phyloP scores from a whole-genome alignment of 23 tunicate species.

The Styela clava region DNA sequence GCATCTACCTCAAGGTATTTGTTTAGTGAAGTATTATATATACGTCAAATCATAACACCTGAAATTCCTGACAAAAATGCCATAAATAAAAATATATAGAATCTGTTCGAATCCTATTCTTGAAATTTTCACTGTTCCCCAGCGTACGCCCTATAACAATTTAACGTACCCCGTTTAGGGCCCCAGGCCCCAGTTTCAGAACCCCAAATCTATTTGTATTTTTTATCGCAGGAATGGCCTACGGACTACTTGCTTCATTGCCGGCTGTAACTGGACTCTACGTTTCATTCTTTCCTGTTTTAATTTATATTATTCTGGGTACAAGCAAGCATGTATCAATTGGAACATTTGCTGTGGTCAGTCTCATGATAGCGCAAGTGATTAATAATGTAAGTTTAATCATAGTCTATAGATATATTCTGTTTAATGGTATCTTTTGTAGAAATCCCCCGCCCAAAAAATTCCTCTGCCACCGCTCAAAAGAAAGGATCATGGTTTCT shows the following conservation, averaged over 20 bases:
- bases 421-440: no score
- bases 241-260: constrained; percentile 58
- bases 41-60: no score
- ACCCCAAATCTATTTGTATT: background rate
- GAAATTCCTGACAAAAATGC: no score
- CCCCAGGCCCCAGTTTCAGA: background rate
- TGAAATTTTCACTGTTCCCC: background rate
- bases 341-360: constrained; percentile 86
- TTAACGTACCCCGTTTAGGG: background rate
- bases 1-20: constrained; percentile 81
- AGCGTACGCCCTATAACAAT: background rate
- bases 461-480: no score
- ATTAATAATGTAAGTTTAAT: constrained; percentile 44
- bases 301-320: constrained; percentile 62
- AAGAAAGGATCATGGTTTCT: no score
- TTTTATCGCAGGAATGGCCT: constrained; percentile 74
- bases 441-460: no score
- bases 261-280: constrained; percentile 79
- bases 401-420: background rate
- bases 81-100: no score
- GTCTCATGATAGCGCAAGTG: constrained; percentile 75
- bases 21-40: no score
- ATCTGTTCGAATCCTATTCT: no score
- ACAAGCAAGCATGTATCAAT: constrained; percentile 72
- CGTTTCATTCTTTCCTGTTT: constrained; percentile 76